Evolutionary conservation across 2,113 vertebrate species (phyloP).

Genomic region (Zingel zingel): DNA sequence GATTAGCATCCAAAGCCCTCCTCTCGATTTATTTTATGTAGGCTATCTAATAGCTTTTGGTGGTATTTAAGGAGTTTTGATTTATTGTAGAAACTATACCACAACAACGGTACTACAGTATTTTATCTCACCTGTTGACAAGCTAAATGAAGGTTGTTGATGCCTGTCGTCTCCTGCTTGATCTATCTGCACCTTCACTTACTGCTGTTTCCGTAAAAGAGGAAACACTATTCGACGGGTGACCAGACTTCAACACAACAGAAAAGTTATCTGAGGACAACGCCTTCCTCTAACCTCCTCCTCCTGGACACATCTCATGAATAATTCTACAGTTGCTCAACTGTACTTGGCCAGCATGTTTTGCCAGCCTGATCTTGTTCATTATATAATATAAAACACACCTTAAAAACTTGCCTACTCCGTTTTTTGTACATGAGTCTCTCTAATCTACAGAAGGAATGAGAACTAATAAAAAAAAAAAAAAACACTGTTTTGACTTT

Average conservation of each 20-base stretch:
- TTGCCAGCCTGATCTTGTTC: not conserved
- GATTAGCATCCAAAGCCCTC: not conserved
- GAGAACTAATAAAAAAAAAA: not conserved
- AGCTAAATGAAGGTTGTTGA: not conserved
- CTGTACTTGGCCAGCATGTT: not conserved
- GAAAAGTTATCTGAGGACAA: not conserved
- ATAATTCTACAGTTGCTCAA: not conserved
- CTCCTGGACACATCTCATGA: too few relatives aligned
- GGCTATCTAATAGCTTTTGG: not conserved
- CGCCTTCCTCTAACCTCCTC: not conserved
- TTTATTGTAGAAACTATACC: not conserved
- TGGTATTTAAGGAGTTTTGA: not conserved
- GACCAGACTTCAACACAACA: too few relatives aligned
- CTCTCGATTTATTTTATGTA: not conserved
- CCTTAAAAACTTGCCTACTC: not conserved
- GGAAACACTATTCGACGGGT: too few relatives aligned
- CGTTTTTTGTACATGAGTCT: not conserved
- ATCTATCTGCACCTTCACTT: not conserved
- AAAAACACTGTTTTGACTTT: not conserved
- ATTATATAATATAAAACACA: not conserved
- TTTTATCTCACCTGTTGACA: slow-evolving; percentile 31
- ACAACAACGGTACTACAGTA: not conserved
- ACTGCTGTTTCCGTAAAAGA: not conserved
- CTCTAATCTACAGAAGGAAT: not conserved
- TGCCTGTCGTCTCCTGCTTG: not conserved